These are phyloP conservation scores for Craseonycteris thonglongyai DNA, from an alignment of 2,113 vertebrate genomes.

Conservation along the genomic window DNA sequence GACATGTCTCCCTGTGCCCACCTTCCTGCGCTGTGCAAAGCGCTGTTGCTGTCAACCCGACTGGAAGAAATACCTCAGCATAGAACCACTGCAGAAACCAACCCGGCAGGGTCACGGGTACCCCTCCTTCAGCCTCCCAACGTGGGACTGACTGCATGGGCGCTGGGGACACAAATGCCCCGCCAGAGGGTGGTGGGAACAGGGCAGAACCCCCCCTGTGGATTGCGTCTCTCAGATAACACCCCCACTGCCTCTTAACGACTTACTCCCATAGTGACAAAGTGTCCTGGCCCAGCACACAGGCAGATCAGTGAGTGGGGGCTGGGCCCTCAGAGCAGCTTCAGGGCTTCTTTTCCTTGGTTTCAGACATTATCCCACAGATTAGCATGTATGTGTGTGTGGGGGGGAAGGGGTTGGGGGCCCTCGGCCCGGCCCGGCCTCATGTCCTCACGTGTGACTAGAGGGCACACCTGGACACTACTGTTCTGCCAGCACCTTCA, in stretches of 20 bases:
- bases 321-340: neutral
- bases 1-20: neutral
- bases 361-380: too few species aligned
- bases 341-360: neutral
- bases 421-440: too few species aligned
- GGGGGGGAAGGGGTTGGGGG: neutral
- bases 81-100: neutral
- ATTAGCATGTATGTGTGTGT: accelerated
- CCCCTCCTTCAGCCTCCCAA: too few species aligned
- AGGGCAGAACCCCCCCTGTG: neutral
- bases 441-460: neutral
- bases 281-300: neutral
- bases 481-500: neutral
- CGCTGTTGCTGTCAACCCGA: neutral
- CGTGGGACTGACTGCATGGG: too few species aligned
- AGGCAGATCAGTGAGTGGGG: neutral
- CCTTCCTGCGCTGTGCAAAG: neutral
- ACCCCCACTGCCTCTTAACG: neutral
- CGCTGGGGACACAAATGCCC: neutral
- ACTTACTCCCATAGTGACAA: neutral
- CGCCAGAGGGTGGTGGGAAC: neutral
- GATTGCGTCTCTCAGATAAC: neutral
- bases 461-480: neutral
- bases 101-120: neutral
- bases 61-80: neutral